Conservation (phyloP, 1,140 invertebrate species). For the Listronotus bonariensis region DNA sequence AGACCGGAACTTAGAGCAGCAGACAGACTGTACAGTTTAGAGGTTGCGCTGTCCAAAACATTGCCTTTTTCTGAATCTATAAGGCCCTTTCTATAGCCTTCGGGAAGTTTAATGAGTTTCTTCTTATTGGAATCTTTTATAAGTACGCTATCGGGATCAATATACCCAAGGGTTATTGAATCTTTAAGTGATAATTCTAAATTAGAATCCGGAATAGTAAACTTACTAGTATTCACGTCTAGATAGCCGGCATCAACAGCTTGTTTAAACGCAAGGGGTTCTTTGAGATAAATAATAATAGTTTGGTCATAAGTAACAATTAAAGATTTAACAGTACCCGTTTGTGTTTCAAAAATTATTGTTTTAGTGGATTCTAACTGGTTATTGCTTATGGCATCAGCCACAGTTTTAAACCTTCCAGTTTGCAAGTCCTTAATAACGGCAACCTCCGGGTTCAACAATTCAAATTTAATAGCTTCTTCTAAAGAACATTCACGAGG, state of each 20-base stretch:
- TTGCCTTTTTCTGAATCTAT: slow-evolving; percentile 86
- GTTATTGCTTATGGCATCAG: slow-evolving; percentile 71
- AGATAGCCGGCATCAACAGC: slow-evolving; percentile 75
- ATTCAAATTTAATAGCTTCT: slow-evolving; percentile 76
- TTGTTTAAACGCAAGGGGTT: slow-evolving; percentile 76
- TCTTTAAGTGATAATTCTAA: slow-evolving; percentile 81
- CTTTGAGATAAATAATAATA: slow-evolving; percentile 68
- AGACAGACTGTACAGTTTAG: slow-evolving; percentile 74
- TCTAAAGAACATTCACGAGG: slow-evolving; percentile 73
- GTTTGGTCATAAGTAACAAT: slow-evolving; percentile 77
- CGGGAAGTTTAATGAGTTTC: slow-evolving; percentile 79
- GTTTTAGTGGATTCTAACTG: slow-evolving; percentile 68
- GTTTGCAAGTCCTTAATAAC: slow-evolving; percentile 78
- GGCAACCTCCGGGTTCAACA: slow-evolving; percentile 76
- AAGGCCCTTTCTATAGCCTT: slow-evolving; percentile 83
- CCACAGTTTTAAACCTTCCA: slow-evolving; percentile 73
- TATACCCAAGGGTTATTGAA: slow-evolving; percentile 77
- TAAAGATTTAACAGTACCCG: slow-evolving; percentile 66
- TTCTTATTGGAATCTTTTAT: slow-evolving; percentile 85
- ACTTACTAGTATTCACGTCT: slow-evolving; percentile 72
- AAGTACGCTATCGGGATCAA: slow-evolving; percentile 85
- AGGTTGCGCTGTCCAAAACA: slow-evolving; percentile 79
- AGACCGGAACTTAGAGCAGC: slow-evolving; percentile 78
- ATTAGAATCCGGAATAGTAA: slow-evolving; percentile 73
- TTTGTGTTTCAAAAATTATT: slow-evolving; percentile 70